A percentile compares a stretch with the other conserved stretches of the same genome.
These are phyloP conservation scores for Bos indicus DNA, from an alignment of 2,113 vertebrate species.

Conservation along the genomic window DNA sequence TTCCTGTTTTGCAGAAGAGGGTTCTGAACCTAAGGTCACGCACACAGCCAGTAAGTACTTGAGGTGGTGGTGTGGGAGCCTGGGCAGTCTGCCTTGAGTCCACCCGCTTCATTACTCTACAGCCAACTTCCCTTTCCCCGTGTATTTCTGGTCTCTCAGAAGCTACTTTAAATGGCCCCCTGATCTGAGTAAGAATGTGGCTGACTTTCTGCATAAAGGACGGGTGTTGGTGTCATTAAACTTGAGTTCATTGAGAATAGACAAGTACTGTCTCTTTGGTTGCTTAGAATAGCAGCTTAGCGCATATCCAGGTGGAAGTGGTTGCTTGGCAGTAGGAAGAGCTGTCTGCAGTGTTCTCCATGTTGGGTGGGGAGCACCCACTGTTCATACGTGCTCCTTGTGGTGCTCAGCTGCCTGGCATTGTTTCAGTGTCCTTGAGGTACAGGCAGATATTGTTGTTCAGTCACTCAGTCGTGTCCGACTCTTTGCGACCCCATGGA, in stretches of 20 bases:
- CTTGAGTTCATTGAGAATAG: not conserved
- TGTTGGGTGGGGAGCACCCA: not conserved
- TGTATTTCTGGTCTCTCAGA: not conserved
- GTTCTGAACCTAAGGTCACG: not conserved
- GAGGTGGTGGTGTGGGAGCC: not conserved
- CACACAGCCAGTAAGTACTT: not conserved
- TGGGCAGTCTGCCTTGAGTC: not conserved
- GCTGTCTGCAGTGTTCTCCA: not conserved
- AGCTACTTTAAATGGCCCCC: not conserved
- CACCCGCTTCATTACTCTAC: not conserved
- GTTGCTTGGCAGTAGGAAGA: not conserved
- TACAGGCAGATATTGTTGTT: not conserved
- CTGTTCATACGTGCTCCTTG: accelerated
- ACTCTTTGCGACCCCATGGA: not conserved
- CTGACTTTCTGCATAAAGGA: not conserved
- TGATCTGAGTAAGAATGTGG: not conserved
- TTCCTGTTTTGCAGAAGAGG: not conserved
- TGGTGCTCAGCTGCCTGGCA: not conserved
- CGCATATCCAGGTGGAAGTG: not conserved
- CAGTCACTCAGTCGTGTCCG: not conserved
- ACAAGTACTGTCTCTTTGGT: too few relatives aligned
- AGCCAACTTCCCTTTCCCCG: not conserved
- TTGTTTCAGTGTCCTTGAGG: not conserved
- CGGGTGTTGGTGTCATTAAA: not conserved
- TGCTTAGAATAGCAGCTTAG: not conserved